Evolutionary conservation across 2,113 vertebrate species (phyloP), one percentile per base, ranked within the genome.

Genomic region (Percina caprodes): DNA sequence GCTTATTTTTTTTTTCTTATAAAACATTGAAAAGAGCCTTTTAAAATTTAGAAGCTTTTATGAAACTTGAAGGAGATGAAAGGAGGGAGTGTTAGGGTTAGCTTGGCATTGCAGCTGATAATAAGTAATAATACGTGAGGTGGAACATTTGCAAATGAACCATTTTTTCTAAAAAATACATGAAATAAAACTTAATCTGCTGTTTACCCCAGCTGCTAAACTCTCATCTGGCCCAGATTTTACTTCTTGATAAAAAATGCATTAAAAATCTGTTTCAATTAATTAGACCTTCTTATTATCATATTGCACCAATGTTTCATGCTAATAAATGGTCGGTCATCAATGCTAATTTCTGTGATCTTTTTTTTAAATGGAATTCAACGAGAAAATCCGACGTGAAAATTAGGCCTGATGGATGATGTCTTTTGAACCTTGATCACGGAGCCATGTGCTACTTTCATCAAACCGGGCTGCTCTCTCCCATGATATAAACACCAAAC

Each of bases 341-440:
- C 75, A 74, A 11, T 80, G 66, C 19, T 80, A 81, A 86, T 90
- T 63, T 82, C 16, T 59, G n/a, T 48, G 46, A 11, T 48, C 16
- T 65, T 51, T 68, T 56, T 72, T 85, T 42, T n/a, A 69, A 82
- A 72, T 4, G 1, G 42, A 74, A 48, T 84, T 82, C 74, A 91
- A 88, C 85, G 51, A 77, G 62, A 62, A 79, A 80, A 82, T 80
- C 66, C 30, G 68, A 75, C 61, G 8, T 48, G 60, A 82, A 61
- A 69, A 80, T 87, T 5, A 80, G 54, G 39, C 23, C 54, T 87
- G 85, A 89, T 89, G 61, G 75, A 90, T 92, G 79, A 81, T 2
- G 23, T 77, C 55, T 70, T 79, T 79, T 86, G 63, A 74, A 55
- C 69, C 82, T 81, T 73, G 74, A 79, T 80, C 59, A 52, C 24